phyloP scores from a whole-genome alignment of 2,888 invertebrate species.

The Stenodema calcarata region DNA sequence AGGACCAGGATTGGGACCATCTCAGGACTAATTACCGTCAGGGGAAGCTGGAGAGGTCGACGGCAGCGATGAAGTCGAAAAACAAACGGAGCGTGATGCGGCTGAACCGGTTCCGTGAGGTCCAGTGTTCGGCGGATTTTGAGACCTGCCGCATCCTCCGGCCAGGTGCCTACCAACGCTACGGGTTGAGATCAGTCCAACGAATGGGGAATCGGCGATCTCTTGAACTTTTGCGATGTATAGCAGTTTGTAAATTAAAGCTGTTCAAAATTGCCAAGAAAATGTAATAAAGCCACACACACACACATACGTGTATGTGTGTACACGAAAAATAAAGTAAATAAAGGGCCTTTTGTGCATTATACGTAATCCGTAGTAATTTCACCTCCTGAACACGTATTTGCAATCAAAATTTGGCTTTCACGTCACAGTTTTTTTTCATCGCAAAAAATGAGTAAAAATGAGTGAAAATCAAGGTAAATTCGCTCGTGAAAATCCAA shows the following conservation, averaged over 20 bases:
- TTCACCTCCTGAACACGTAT: no score
- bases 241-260: neutral
- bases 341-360: no score
- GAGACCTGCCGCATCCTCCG: neutral
- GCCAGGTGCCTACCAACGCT: neutral
- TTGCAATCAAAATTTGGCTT: no score
- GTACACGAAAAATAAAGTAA: no score
- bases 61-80: neutral
- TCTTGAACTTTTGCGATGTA: neutral
- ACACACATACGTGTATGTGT: no score
- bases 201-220: neutral
- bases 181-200: neutral
- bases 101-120: slow-evolving; percentile 31
- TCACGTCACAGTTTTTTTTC: no score
- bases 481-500: no score
- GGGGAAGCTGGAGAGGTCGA: neutral
- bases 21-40: slow-evolving; percentile 1
- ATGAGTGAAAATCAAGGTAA: no score
- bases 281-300: no score
- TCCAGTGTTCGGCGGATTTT: slow-evolving; percentile 14
- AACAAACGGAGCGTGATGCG: slow-evolving; percentile 29
- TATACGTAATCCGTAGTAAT: no score
- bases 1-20: no score
- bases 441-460: no score
- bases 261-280: neutral